Evolutionary conservation across 1,140 invertebrate species (phyloP).

Genomic region (Cepaea nemoralis): DNA sequence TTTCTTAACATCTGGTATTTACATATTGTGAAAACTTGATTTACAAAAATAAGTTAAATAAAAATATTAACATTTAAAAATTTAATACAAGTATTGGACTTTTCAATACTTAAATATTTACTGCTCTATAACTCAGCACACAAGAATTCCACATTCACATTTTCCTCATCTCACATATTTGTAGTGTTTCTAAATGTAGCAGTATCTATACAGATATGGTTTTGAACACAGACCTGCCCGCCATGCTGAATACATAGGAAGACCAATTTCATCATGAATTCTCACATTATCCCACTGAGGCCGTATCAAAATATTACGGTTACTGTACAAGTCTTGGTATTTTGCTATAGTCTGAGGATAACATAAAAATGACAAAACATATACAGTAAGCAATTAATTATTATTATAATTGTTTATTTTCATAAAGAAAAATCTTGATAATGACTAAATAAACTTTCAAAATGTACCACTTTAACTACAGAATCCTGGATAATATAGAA

Average conservation of each 20-base stretch:
- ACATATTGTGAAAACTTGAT: too few relatives aligned
- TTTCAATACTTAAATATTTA: too few relatives aligned
- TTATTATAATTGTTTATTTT: too few relatives aligned
- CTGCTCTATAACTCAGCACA: too few relatives aligned
- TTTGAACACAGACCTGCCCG: conserved; percentile 70
- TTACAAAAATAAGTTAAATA: too few relatives aligned
- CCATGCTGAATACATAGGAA: conserved; percentile 84
- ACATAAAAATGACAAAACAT: neutral
- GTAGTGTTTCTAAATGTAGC: too few relatives aligned
- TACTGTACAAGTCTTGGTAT: conserved; percentile 43
- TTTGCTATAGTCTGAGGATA: neutral
- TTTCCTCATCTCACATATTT: too few relatives aligned
- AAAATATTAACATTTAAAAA: too few relatives aligned
- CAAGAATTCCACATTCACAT: too few relatives aligned
- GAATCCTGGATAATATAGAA: neutral
- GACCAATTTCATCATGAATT: conserved; percentile 80
- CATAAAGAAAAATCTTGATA: neutral
- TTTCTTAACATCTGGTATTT: too few relatives aligned
- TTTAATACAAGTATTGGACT: too few relatives aligned
- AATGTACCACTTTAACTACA: neutral
- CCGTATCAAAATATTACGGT: conserved; percentile 60
- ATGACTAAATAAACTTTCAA: neutral
- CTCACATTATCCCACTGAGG: conserved; percentile 67
- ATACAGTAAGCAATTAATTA: neutral
- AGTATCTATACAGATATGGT: too few relatives aligned